phyloP scores from a whole-genome alignment of 1,140 invertebrate genomes.

The Apis mellifera region Amel_HAv3.1 CM009935.2:9528501-9529000 shows the following conservation, averaged over 20 bases:
- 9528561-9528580: not conserved
- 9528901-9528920: conserved; percentile 23
- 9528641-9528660: not conserved
- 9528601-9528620: not conserved
- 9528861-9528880: not conserved
- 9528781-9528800: not conserved
- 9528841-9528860: not conserved
- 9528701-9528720: not conserved
- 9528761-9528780: not conserved
- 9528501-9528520: too few species aligned
- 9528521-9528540: too few species aligned
- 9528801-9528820: not conserved
- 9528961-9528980: conserved; percentile 20
- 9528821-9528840: too few species aligned
- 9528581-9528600: not conserved
- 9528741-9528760: not conserved
- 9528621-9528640: not conserved
- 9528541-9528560: too few species aligned
- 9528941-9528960: not conserved
- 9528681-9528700: not conserved
- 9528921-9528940: not conserved
- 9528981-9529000: conserved; percentile 46
- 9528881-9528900: not conserved
- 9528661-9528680: not conserved
- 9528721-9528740: not conserved